Evolutionary conservation across 2,888 invertebrate species (phyloP).

Genomic region (Griposia aprilina): DNA sequence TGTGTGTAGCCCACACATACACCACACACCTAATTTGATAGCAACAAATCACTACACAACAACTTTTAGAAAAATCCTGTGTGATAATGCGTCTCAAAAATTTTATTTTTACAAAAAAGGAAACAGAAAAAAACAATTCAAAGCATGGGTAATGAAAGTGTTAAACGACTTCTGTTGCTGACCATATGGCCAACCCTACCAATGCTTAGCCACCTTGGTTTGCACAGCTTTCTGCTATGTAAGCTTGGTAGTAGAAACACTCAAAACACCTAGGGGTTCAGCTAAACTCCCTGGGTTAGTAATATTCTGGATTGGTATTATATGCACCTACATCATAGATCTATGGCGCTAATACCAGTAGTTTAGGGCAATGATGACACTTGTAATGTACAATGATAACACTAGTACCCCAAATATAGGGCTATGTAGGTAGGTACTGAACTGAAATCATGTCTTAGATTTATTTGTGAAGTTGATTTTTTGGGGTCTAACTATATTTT

Average conservation of each 20-base stretch:
- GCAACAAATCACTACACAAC: neutral
- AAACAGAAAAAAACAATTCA: neutral
- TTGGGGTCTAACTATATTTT: neutral
- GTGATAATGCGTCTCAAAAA: neutral
- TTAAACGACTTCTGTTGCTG: neutral
- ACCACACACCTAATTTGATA: neutral
- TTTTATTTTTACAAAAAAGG: neutral
- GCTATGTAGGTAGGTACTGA: neutral
- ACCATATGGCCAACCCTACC: neutral
- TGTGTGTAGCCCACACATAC: neutral
- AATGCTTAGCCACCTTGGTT: neutral
- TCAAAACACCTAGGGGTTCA: neutral
- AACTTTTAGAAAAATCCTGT: neutral
- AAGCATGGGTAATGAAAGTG: neutral
- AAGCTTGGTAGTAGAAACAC: neutral
- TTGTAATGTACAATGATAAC: neutral
- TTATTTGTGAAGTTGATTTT: neutral
- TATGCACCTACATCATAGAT: neutral
- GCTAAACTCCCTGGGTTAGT: neutral
- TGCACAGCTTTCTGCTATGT: neutral
- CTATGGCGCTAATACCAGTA: neutral
- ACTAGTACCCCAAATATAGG: neutral
- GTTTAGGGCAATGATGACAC: neutral
- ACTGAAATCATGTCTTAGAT: neutral
- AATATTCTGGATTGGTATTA: neutral